Percentiles rank a stretch among this genome's conserved stretches.
These are phyloP conservation scores for Anabas testudineus DNA, from an alignment of 2,797 vertebrate species.

Conservation along the genomic window DNA sequence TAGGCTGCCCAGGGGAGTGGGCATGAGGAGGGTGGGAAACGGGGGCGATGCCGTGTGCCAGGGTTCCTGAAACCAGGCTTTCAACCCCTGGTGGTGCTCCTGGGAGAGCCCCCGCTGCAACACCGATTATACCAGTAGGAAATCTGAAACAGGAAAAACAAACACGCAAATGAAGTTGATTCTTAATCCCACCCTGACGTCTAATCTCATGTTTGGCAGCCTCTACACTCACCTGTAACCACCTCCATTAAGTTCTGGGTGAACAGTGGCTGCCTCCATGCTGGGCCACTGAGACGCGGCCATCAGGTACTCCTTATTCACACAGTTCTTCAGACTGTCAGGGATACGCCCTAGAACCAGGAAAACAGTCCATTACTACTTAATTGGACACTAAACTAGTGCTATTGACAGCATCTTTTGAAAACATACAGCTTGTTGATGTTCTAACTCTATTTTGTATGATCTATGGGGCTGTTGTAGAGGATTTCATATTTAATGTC, in stretches of 20 bases:
- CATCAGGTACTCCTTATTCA: conserved; percentile 96
- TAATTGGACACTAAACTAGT: neutral
- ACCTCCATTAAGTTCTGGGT: conserved; percentile 93
- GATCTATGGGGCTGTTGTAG: too few relatives aligned
- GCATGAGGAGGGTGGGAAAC: conserved; percentile 90
- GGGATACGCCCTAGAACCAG: conserved; percentile 89
- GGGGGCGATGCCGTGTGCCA: conserved; percentile 88
- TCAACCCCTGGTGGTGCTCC: conserved; percentile 88
- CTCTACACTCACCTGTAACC: conserved; percentile 86
- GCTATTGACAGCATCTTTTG: neutral
- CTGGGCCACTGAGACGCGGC: conserved; percentile 92
- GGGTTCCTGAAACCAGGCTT: conserved; percentile 88
- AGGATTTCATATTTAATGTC: neutral
- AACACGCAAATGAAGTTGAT: neutral
- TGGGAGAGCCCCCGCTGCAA: conserved; percentile 88
- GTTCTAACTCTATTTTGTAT: neutral
- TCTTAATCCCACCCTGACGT: neutral
- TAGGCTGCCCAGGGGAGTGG: conserved; percentile 92
- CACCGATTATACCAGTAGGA: conserved; percentile 90
- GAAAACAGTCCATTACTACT: neutral
- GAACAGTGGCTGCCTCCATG: conserved; percentile 91
- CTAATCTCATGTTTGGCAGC: neutral
- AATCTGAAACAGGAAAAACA: conserved; percentile 82
- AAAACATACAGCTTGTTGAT: too few relatives aligned
- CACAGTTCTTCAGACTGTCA: conserved; percentile 94